Conservation (phyloP, 1,140 invertebrate species). For the Cotesia vestalis region DNA sequence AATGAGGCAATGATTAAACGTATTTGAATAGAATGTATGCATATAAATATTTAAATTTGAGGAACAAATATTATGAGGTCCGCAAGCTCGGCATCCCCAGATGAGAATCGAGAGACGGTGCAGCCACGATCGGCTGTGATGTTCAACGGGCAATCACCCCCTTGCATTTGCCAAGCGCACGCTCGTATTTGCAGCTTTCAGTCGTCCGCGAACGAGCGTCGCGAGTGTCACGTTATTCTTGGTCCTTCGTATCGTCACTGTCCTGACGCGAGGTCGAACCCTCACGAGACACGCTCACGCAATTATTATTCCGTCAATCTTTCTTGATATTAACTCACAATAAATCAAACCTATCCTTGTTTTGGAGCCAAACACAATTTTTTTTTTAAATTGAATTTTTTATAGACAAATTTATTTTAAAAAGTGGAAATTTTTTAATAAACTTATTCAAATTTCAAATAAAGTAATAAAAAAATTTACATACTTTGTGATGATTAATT, state of each 20-base stretch:
- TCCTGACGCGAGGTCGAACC: neutral
- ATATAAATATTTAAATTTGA: neutral
- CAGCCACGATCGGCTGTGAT: constrained; percentile 25
- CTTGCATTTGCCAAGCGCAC: constrained; percentile 26
- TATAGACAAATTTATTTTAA: too few species aligned
- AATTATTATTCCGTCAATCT: too few species aligned
- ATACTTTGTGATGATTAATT: constrained; percentile 4
- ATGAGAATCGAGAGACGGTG: constrained; percentile 29
- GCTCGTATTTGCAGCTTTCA: constrained; percentile 36
- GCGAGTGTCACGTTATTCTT: constrained; percentile 35
- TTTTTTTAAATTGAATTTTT: too few species aligned
- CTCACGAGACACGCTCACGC: too few species aligned
- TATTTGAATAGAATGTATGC: neutral
- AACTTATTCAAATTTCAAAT: constrained; percentile 3
- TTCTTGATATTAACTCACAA: too few species aligned
- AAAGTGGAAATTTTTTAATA: too few species aligned
- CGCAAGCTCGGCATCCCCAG: constrained; percentile 26
- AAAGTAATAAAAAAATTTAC: neutral
- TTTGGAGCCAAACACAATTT: too few species aligned
- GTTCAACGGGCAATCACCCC: constrained; percentile 37
- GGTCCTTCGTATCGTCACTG: constrained; percentile 6
- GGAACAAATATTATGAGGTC: neutral
- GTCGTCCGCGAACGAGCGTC: constrained; percentile 38
- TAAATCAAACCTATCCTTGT: too few species aligned
- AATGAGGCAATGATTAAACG: too few species aligned